A percentile compares a stretch with the other conserved stretches of the same genome.
Conservation (phyloP, 2,113 vertebrate genomes). For the Mormyrus lacerda region DNA sequence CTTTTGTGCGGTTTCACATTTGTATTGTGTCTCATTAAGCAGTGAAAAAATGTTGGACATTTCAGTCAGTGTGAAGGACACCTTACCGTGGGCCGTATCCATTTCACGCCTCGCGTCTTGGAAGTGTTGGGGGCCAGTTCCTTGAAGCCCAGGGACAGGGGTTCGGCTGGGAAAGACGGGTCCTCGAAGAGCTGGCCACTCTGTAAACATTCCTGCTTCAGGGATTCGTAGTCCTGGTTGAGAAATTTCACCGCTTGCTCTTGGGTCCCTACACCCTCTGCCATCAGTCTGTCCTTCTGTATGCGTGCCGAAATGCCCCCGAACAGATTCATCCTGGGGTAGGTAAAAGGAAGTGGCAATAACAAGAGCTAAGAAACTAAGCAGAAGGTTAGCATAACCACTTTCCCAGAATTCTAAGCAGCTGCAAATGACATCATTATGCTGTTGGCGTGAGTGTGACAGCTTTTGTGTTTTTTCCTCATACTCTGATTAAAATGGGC, state of each 20-base stretch:
- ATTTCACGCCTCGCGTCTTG: slow-evolving; percentile 53
- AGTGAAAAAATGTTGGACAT: background rate
- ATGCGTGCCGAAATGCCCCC: slow-evolving; percentile 76
- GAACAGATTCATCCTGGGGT: slow-evolving; percentile 54
- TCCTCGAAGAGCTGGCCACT: slow-evolving; percentile 62
- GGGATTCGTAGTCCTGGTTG: slow-evolving; percentile 60
- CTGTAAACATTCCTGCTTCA: slow-evolving; percentile 59
- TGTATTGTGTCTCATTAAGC: background rate
- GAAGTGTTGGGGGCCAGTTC: slow-evolving; percentile 63
- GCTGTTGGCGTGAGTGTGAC: background rate
- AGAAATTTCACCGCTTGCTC: slow-evolving; percentile 56
- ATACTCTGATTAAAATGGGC: background rate
- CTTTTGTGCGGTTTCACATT: background rate
- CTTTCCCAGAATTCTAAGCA: background rate
- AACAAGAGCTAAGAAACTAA: background rate
- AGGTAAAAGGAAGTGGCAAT: background rate
- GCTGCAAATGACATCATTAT: background rate
- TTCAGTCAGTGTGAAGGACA: background rate
- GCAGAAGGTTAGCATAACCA: background rate
- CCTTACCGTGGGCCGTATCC: slow-evolving; percentile 64
- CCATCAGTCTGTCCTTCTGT: slow-evolving; percentile 63
- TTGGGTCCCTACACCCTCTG: slow-evolving; percentile 73
- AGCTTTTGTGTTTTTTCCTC: background rate
- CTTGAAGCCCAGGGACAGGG: slow-evolving; percentile 65
- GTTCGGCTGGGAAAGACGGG: slow-evolving; percentile 59